Conservation (phyloP, 1,140 invertebrate genomes). For the Calephelis virginiensis region DNA sequence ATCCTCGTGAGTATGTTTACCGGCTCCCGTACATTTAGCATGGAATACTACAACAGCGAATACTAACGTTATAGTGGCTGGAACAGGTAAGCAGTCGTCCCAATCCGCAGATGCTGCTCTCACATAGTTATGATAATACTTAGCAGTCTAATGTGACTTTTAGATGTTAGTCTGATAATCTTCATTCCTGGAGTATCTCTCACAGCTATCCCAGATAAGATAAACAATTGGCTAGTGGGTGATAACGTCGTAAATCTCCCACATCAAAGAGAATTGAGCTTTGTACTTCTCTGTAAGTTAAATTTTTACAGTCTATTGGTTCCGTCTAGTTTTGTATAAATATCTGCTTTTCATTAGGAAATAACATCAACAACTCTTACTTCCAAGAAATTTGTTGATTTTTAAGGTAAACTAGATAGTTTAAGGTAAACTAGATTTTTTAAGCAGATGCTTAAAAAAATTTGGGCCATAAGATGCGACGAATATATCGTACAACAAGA, state of each 20-base stretch:
- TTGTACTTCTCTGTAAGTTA: conserved; percentile 6
- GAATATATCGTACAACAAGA: no score
- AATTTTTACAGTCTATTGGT: conserved; percentile 12
- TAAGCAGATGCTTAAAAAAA: background rate
- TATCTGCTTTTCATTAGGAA: conserved; percentile 15
- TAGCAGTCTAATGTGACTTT: no score
- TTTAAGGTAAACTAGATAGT: background rate
- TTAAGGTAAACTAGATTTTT: background rate
- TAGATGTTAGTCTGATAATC: no score
- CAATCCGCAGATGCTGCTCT: no score
- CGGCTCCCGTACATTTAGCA: no score
- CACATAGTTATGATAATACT: no score
- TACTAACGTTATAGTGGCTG: no score
- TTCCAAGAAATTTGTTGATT: conserved; percentile 2
- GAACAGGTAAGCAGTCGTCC: no score
- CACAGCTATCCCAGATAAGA: background rate
- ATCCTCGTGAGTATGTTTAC: no score
- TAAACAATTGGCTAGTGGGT: conserved; percentile 4
- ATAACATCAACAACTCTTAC: conserved; percentile 8
- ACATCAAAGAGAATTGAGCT: conserved; percentile 13
- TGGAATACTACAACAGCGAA: no score
- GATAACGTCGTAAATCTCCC: conserved; percentile 3
- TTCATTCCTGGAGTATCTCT: background rate
- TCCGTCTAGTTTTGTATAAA: conserved; percentile 14
- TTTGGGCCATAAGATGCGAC: no score